These are phyloP conservation scores for Eilema caniola DNA, from an alignment of 2,888 invertebrate genomes.

Conservation along the genomic window DNA sequence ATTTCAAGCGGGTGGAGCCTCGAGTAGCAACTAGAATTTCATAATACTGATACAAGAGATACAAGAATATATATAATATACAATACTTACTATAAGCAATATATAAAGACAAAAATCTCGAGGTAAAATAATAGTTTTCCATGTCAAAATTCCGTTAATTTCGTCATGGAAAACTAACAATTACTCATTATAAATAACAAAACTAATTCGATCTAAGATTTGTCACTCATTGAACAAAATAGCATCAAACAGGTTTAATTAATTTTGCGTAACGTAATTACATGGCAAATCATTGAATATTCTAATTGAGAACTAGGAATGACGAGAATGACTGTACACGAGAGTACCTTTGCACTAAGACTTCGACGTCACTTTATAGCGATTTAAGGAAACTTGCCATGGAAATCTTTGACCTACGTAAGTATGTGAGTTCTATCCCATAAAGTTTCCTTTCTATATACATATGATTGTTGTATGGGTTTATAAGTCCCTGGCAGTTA, in stretches of 20 bases:
- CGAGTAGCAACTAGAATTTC: too few relatives aligned
- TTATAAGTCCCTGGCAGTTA: constrained; percentile 45
- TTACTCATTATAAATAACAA: not conserved
- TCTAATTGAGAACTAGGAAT: constrained; percentile 3
- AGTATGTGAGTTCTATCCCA: constrained; percentile 47
- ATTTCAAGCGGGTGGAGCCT: too few relatives aligned
- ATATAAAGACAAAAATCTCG: too few relatives aligned
- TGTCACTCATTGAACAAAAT: constrained; percentile 27
- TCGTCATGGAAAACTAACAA: constrained; percentile 7
- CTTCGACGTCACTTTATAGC: constrained; percentile 35
- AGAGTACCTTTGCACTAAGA: constrained; percentile 8
- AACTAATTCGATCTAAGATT: constrained; percentile 8
- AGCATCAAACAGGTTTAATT: constrained; percentile 17
- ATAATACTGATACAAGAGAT: too few relatives aligned
- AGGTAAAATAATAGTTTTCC: too few relatives aligned
- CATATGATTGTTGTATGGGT: constrained; percentile 49
- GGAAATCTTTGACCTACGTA: constrained; percentile 57
- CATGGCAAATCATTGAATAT: constrained; percentile 6
- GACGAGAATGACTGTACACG: constrained; percentile 3
- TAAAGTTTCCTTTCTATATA: constrained; percentile 60
- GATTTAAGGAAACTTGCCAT: constrained; percentile 58
- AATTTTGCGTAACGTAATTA: constrained; percentile 46
- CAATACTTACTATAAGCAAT: too few relatives aligned
- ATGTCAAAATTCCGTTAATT: not conserved
- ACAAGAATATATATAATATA: too few relatives aligned